phyloP scores from a whole-genome alignment of 2,888 invertebrate species.

The Sussaba pulchella region DNA sequence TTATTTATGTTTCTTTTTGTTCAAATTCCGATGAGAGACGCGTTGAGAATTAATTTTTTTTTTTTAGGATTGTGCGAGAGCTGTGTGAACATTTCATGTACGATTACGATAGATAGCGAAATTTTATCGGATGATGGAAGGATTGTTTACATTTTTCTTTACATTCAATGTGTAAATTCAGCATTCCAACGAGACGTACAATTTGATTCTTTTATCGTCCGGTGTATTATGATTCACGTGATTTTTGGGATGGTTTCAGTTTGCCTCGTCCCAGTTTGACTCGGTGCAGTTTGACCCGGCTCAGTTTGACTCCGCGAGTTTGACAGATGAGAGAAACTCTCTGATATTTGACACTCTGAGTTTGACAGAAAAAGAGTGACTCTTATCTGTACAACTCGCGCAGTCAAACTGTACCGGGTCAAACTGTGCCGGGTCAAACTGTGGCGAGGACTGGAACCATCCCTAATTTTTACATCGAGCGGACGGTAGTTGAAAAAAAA shows the following conservation, averaged over 20 bases:
- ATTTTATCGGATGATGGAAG: constrained; percentile 36
- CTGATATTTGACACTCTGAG: too few relatives aligned
- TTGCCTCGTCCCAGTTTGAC: too few relatives aligned
- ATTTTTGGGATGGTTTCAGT: too few relatives aligned
- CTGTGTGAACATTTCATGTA: constrained; percentile 30
- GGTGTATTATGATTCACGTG: constrained; percentile 3
- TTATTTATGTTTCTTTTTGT: not conserved
- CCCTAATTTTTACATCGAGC: constrained; percentile 18
- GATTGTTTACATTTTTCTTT: constrained; percentile 1
- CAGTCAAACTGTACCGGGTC: too few relatives aligned
- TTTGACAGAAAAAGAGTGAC: too few relatives aligned
- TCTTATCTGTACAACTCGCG: too few relatives aligned
- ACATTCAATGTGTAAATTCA: constrained; percentile 10
- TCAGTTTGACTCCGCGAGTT: too few relatives aligned
- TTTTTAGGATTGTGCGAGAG: constrained; percentile 38
- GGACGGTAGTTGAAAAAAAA: not conserved
- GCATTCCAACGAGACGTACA: constrained; percentile 46
- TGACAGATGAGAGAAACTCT: too few relatives aligned
- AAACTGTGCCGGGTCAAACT: too few relatives aligned
- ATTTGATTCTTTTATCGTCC: constrained; percentile 23
- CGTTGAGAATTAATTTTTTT: constrained; percentile 26
- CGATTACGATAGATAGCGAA: constrained; percentile 53
- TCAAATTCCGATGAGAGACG: not conserved
- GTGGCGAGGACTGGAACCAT: too few relatives aligned
- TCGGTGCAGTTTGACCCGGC: too few relatives aligned